Base-by-base conservation (phyloP, 1,140 invertebrate genomes). In the Leptopilina boulardi region DNA sequence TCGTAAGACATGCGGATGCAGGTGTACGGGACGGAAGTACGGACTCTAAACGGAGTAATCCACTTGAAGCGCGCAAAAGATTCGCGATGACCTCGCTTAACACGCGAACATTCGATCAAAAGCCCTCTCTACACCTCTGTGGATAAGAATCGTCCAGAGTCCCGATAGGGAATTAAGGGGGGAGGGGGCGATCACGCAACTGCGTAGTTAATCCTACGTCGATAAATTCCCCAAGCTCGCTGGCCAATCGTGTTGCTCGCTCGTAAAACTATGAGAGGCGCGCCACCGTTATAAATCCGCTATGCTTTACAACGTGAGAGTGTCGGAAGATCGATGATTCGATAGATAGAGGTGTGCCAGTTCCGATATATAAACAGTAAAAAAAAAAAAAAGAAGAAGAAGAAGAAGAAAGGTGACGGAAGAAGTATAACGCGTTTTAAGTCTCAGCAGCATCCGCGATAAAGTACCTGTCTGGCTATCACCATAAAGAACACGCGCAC, bases 71-170 rank as follows among this genome's bases (percentile, higher is more conserved):
- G n/a, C n/a, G n/a, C 23, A 59, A 21, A 21, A 59, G 23, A 59
- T 59, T 59, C 47, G 21, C 79, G 72, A 77, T 78, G 56, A 59
- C 23, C 56, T 59, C 21, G 56, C 23, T 21, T 73, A 77, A 47
- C 79, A 84, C 79, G 83, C 77, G 79, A 84, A 77, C 21, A 23
- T 75, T 77, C 82, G 74, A 82, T 83, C 80, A 81, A 81, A 80
- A 19, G 47, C 41, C 56, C n/a, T 72, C n/a, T 72, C 59, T 59
- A 15, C 56, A 59, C 56, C 56, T n/a, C 26, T n/a, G n/a, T n/a
- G 41, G 77, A 82, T 83, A 83, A 80, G 71, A 70, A 79, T 77
- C 77, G 38, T 75, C 74, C 54, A 73, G n/a, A n/a, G 19, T 54
- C 34, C 23, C 23, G 21, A 77, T 72, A 59, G 10, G 34, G 21